A percentile compares a stretch with the other conserved stretches of the same genome.
Conservation (phyloP, 2,888 invertebrate species). For the Dryobotodes eremita region DNA sequence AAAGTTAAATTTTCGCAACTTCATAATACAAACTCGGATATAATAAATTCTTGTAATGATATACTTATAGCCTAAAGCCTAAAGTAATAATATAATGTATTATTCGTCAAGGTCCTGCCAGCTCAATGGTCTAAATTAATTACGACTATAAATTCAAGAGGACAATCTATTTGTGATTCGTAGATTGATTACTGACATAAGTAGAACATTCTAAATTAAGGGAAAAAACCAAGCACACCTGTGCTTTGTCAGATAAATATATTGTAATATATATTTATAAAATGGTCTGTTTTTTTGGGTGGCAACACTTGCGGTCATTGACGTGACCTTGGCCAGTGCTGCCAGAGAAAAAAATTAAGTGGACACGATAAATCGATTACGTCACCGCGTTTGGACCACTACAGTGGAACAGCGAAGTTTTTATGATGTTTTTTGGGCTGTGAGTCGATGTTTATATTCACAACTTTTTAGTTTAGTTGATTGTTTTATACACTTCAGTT, state of each 20-base stretch:
- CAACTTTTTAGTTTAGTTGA: conserved; percentile 27
- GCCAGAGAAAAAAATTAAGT: conserved; percentile 78
- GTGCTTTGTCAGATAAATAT: conserved; percentile 65
- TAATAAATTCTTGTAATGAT: conserved; percentile 15
- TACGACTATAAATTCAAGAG: conserved; percentile 44
- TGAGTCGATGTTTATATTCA: conserved; percentile 24
- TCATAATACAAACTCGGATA: neutral
- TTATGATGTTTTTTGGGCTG: conserved; percentile 47
- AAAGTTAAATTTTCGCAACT: neutral
- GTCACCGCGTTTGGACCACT: conserved; percentile 70
- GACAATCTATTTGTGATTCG: conserved; percentile 56
- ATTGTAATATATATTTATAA: conserved; percentile 73
- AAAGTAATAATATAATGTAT: conserved; percentile 24
- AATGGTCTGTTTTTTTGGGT: conserved; percentile 74
- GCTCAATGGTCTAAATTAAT: conserved; percentile 59
- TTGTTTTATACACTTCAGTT: conserved; percentile 20
- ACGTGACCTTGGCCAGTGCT: conserved; percentile 80
- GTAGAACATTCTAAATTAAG: conserved; percentile 55
- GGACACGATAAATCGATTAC: conserved; percentile 78
- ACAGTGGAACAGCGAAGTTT: conserved; percentile 44
- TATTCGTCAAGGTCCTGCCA: conserved; percentile 34
- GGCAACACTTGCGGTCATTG: conserved; percentile 79
- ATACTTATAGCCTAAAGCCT: conserved; percentile 13
- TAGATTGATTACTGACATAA: conserved; percentile 71
- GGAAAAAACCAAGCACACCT: conserved; percentile 73